Percentiles rank a stretch among this genome's conserved stretches.
These are phyloP conservation scores for Ophiodon elongatus DNA, from an alignment of 2,113 vertebrate species.

Conservation along the genomic window DNA sequence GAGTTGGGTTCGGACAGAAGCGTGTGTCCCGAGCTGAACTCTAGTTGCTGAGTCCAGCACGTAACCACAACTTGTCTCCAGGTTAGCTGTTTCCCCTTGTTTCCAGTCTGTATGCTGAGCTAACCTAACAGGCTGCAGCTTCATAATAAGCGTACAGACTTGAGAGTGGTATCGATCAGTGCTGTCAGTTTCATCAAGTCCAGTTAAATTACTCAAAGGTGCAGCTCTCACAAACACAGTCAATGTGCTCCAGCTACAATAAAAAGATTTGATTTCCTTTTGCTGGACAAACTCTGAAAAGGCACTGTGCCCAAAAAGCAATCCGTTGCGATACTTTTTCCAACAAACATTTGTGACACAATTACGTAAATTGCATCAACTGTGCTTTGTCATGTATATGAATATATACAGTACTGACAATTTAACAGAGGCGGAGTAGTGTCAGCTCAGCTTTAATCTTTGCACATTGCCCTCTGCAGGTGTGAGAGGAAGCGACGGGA, in stretches of 20 bases:
- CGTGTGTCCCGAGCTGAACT: neutral
- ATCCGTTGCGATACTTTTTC: too few relatives aligned
- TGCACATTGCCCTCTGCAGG: conserved; percentile 67
- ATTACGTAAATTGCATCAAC: neutral
- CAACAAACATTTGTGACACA: too few relatives aligned
- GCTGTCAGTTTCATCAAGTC: neutral
- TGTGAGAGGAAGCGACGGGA: conserved; percentile 96
- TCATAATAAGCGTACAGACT: neutral
- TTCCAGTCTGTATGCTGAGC: neutral
- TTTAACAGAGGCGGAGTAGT: too few relatives aligned
- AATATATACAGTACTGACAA: too few relatives aligned
- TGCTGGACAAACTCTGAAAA: neutral
- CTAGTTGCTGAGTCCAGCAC: neutral
- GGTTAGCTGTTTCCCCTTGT: neutral
- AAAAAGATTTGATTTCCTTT: neutral
- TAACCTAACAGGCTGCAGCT: neutral
- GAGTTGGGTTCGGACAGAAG: neutral
- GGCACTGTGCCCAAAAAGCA: too few relatives aligned
- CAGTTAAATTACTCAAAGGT: too few relatives aligned
- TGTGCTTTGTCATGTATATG: neutral
- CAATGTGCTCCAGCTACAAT: neutral
- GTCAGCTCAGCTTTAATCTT: conserved; percentile 22
- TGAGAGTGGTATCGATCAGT: neutral
- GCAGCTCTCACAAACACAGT: neutral
- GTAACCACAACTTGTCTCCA: too few relatives aligned